phyloP scores from a whole-genome alignment of 2,113 vertebrate genomes.

The Fulmarus glacialis region DNA sequence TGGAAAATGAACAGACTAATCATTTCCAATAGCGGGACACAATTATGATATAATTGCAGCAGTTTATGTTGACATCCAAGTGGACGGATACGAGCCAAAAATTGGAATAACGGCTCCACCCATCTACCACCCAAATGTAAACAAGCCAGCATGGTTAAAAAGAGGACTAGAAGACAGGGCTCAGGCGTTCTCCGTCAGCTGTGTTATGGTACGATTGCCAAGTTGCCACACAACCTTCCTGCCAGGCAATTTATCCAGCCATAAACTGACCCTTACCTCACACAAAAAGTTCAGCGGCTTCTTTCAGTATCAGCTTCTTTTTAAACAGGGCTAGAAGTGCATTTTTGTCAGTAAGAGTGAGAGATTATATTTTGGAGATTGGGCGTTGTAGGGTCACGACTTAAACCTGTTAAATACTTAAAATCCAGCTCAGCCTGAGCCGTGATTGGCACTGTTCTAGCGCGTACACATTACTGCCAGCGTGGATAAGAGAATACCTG shows the following conservation, averaged over 20 bases:
- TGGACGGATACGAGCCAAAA: slow-evolving; percentile 43
- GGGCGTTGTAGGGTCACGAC: not conserved
- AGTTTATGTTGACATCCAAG: slow-evolving; percentile 51
- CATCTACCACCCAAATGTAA: slow-evolving; percentile 53
- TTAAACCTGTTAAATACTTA: not conserved
- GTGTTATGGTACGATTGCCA: not conserved
- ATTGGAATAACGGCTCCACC: slow-evolving; percentile 58
- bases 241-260: not conserved
- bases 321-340: not conserved
- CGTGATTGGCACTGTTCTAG: not conserved
- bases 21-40: slow-evolving; percentile 64
- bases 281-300: not conserved
- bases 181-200: not conserved
- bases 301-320: not conserved
- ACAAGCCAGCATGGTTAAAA: slow-evolving; percentile 29
- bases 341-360: not conserved
- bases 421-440: not conserved
- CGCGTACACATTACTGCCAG: accelerated
- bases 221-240: not conserved
- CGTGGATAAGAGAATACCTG: not conserved
- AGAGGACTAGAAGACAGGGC: slow-evolving; percentile 8
- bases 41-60: slow-evolving; percentile 60
- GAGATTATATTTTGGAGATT: not conserved
- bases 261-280: not conserved
- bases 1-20: slow-evolving; percentile 43